These are phyloP conservation scores for Drosophila kanapiae DNA, from an alignment of 1,140 invertebrate species.

Conservation along the genomic window DNA sequence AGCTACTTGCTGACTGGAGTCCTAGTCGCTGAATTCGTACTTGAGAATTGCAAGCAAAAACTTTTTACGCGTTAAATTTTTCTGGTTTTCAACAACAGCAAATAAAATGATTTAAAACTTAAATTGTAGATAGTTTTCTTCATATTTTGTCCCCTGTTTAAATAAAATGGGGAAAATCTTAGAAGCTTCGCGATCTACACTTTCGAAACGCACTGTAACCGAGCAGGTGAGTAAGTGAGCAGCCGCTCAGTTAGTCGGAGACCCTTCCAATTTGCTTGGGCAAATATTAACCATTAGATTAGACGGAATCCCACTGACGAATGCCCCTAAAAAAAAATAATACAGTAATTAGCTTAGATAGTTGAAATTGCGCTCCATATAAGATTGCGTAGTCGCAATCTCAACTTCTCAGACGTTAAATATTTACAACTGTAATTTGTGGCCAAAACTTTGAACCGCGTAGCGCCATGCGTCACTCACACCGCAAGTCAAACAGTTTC, in stretches of 20 bases:
- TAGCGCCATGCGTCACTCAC: conserved; percentile 25
- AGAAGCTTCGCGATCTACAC: neutral
- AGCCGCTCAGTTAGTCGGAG: neutral
- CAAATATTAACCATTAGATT: conserved; percentile 39
- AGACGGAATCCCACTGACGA: conserved; percentile 6
- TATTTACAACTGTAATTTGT: conserved; percentile 43
- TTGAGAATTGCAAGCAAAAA: neutral
- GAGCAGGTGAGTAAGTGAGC: neutral
- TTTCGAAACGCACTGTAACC: neutral
- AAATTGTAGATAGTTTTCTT: no score
- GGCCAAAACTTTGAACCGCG: conserved; percentile 26
- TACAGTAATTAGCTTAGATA: conserved; percentile 24
- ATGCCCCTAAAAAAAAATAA: neutral
- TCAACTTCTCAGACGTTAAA: conserved; percentile 33
- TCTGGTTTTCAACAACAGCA: no score
- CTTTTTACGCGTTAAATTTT: no score
- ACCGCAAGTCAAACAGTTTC: conserved; percentile 10
- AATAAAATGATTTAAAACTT: no score
- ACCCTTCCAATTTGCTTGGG: conserved; percentile 14
- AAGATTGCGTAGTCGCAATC: neutral
- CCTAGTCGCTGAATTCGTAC: neutral
- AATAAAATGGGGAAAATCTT: no score
- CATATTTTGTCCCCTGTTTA: no score
- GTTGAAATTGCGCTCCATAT: conserved; percentile 2
- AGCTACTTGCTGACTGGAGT: no score